Base-by-base conservation (phyloP, 2,113 vertebrate genomes). In the Oreocharis arfaki region DNA sequence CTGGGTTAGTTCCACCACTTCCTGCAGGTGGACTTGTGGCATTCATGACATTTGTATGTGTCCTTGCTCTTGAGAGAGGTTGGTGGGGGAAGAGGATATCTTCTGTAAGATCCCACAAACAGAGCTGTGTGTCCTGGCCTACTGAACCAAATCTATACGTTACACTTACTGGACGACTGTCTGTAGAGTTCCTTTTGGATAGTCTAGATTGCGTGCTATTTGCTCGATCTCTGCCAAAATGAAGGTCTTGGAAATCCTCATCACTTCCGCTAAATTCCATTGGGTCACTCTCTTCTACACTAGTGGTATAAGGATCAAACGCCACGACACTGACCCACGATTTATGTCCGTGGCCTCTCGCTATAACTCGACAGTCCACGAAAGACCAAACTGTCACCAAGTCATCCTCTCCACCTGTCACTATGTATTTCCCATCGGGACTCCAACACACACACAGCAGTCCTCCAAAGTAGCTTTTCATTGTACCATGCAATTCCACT, bases 391-490 rank as follows among this genome's bases (percentile, higher is more conserved):
- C 99, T 0, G 99, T 99, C 88, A 99, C 99, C 97, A 99, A 98
- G 96, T 99, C 99, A 70, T 99, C 99, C 98, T 99, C 99, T 33
- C 99, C 99, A 1, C 99, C 99, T 2, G 99, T 99, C 90, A 99
- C 99, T 32, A 99, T 98, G 92, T 99, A 99, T 35, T 99, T 99
- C 87, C 99, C 99, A 17, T 99, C 99, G 0, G 99, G 99, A 97
- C 99, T 99, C 99, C 99, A 99, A 98, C 99, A 99, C 85, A 99
- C 99, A n/a, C 99, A 99, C 8, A 99, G 98, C 88, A 99, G 98
- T 86, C 99, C 99, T 70, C 99, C 99, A 61, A 99, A 99, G 98
- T 99, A 99, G 98, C 99, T 99, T 98, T 99, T 99, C 99, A 99
- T 99, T 33, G 99, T 99, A 80, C 99, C 99, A 11, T 99, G 99